Conservation (phyloP, 2,113 vertebrate genomes). For the Engystomops pustulosus region DNA sequence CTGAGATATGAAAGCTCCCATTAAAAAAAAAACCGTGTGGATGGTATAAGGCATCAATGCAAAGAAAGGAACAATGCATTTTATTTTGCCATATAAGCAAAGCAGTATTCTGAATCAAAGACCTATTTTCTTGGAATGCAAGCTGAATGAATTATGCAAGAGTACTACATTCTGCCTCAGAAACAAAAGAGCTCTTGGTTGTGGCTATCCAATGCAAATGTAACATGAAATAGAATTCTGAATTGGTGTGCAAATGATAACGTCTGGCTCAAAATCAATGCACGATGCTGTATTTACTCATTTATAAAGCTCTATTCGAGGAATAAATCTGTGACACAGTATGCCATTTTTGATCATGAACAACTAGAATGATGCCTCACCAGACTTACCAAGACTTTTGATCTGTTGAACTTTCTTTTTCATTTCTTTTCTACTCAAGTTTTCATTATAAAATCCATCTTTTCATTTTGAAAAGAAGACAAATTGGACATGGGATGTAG, state of each 20-base stretch:
- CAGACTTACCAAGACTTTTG: slow-evolving; percentile 27
- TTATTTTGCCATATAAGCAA: slow-evolving; percentile 32
- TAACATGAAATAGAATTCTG: slow-evolving; percentile 58
- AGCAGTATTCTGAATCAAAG: slow-evolving; percentile 39
- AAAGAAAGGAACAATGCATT: slow-evolving; percentile 10
- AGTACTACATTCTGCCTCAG: slow-evolving; percentile 12
- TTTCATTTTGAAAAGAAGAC: background rate
- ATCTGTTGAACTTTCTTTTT: slow-evolving; percentile 19
- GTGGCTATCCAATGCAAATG: slow-evolving; percentile 49
- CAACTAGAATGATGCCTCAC: slow-evolving; percentile 28
- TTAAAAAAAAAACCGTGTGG: background rate
- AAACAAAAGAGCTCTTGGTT: slow-evolving; percentile 53
- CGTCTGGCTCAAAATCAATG: slow-evolving; percentile 49
- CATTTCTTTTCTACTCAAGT: slow-evolving; percentile 12
- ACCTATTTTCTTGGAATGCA: slow-evolving; percentile 44
- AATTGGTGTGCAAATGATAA: slow-evolving; percentile 53
- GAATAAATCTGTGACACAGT: slow-evolving; percentile 47
- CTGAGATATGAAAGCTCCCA: no score
- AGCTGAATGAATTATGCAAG: slow-evolving; percentile 50
- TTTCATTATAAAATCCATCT: slow-evolving; percentile 16
- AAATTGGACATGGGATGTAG: slow-evolving; percentile 13
- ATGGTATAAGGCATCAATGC: background rate
- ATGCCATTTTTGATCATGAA: slow-evolving; percentile 43
- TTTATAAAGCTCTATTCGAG: slow-evolving; percentile 45
- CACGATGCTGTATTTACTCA: slow-evolving; percentile 49